Evolutionary conservation across 2,113 vertebrate species (phyloP).

Genomic region (Rhabdomys dilectus): DNA sequence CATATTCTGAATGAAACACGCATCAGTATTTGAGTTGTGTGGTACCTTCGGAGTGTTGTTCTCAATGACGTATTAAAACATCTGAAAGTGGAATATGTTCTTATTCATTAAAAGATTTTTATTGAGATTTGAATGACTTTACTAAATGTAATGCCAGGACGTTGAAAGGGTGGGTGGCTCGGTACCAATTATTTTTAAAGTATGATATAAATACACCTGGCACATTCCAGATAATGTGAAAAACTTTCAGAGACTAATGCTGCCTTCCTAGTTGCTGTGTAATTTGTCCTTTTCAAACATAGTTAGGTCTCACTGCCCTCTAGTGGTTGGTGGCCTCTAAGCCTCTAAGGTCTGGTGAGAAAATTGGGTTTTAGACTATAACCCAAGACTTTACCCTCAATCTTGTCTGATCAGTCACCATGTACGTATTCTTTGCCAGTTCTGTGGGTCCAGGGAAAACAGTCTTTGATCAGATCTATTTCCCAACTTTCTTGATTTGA

Average conservation of each 20-base stretch:
- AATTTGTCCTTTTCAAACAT: neutral
- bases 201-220: neutral
- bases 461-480: neutral
- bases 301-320: slow-evolving; percentile 54
- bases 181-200: neutral
- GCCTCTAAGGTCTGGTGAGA: neutral
- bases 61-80: neutral
- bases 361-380: neutral
- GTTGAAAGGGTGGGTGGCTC: neutral
- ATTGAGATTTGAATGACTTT: slow-evolving; percentile 4
- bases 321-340: slow-evolving; percentile 34
- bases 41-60: neutral
- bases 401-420: neutral
- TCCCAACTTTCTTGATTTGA: neutral
- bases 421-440: neutral
- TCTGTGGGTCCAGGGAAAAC: neutral
- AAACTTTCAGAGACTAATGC: neutral
- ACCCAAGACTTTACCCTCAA: neutral
- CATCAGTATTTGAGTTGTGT: neutral
- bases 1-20: neutral
- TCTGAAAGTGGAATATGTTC: slow-evolving; percentile 5
- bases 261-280: neutral
- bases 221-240: neutral
- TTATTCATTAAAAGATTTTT: slow-evolving; percentile 2
- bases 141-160: neutral